Evolutionary conservation across 2,797 vertebrate species (phyloP).

Genomic region (Pristis pectinata): DNA sequence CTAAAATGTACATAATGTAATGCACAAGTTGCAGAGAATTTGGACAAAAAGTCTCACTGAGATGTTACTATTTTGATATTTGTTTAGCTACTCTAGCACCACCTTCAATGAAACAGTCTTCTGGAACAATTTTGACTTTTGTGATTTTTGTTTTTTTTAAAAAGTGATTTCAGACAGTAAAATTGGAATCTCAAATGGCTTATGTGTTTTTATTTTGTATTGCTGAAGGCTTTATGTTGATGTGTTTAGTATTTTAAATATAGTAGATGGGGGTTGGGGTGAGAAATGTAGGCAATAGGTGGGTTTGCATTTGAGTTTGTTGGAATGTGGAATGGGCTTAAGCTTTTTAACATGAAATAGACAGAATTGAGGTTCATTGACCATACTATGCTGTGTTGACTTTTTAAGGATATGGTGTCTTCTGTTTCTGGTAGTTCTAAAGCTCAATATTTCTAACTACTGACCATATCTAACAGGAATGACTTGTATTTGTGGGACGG

Average conservation of each 20-base stretch:
- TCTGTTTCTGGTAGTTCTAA: not conserved
- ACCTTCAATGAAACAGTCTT: constrained; percentile 12
- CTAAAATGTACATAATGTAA: constrained; percentile 37
- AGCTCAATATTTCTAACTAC: constrained; percentile 11
- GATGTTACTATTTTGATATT: constrained; percentile 39
- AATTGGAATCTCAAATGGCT: constrained; percentile 36
- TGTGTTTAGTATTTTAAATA: constrained; percentile 28
- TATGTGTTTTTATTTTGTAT: constrained; percentile 33
- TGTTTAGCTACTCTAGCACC: constrained; percentile 36
- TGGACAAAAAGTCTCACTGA: constrained; percentile 23
- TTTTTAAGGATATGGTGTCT: constrained; percentile 20
- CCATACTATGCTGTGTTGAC: constrained; percentile 22
- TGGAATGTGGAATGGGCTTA: constrained; percentile 30
- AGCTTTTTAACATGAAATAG: constrained; percentile 4
- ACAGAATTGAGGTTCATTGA: constrained; percentile 19
- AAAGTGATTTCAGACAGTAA: constrained; percentile 36
- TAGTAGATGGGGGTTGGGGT: not conserved
- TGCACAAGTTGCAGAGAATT: constrained; percentile 35
- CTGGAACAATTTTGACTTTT: constrained; percentile 35
- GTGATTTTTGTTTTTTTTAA: constrained; percentile 33
- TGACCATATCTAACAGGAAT: constrained; percentile 8
- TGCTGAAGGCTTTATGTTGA: constrained; percentile 29
- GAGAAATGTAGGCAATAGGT: not conserved
- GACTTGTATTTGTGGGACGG: constrained; percentile 20
- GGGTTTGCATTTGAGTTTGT: constrained; percentile 36